Evolutionary conservation across 2,797 vertebrate genomes (phyloP).

Genomic region (Liparis tanakae): DNA sequence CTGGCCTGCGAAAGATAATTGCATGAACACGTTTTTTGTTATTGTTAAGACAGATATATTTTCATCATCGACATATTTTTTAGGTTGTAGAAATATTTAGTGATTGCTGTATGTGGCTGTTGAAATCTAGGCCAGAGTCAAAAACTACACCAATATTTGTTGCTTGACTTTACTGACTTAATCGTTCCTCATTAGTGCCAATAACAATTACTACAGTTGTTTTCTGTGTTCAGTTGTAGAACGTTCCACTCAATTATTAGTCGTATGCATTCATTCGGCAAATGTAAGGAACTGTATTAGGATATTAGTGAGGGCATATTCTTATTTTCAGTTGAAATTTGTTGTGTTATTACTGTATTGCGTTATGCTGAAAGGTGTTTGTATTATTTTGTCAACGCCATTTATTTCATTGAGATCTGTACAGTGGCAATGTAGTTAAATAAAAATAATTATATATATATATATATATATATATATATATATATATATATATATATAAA

Average conservation of each 20-base stretch:
- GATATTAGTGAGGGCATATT: neutral
- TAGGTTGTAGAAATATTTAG: neutral
- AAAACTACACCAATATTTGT: neutral
- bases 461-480: neutral
- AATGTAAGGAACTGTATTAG: neutral
- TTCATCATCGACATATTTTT: neutral
- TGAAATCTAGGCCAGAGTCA: neutral
- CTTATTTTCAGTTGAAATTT: neutral
- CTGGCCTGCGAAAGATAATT: neutral
- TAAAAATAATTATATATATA: neutral
- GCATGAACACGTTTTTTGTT: neutral
- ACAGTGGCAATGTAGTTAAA: no score
- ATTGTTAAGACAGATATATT: neutral
- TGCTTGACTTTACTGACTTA: slow-evolving; percentile 1
- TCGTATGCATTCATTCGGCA: neutral
- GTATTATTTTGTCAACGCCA: neutral
- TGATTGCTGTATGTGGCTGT: neutral
- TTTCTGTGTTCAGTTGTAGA: neutral
- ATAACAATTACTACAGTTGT: neutral
- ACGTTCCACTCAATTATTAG: neutral
- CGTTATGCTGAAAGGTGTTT: neutral
- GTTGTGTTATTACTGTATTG: neutral
- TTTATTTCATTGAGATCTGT: neutral
- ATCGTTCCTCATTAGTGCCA: neutral
- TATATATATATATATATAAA: neutral